Percentiles rank a stretch among this genome's conserved stretches.
Conservation (phyloP, 2,113 vertebrate species). For the Gambusia affinis region DNA sequence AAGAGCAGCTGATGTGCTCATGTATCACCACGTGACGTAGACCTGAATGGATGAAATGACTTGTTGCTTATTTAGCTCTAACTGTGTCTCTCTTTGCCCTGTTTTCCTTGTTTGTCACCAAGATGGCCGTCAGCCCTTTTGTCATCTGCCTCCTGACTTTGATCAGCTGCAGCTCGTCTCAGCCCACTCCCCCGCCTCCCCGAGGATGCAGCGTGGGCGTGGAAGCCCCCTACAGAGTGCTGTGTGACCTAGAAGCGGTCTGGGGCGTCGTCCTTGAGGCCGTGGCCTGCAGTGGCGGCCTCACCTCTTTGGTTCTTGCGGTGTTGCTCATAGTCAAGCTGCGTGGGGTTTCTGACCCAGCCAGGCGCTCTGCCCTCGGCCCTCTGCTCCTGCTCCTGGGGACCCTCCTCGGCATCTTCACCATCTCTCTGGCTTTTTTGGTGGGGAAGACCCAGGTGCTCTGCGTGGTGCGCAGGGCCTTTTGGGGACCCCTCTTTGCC, state of each 20-base stretch:
- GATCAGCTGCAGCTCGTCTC: conserved; percentile 82
- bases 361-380: conserved; percentile 87
- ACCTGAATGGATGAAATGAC: not conserved
- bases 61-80: conserved; percentile 8
- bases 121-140: conserved; percentile 74
- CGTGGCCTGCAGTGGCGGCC: conserved; percentile 86
- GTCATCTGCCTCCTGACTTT: conserved; percentile 85
- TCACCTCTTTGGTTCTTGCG: conserved; percentile 86
- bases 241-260: conserved; percentile 94
- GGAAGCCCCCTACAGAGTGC: conserved; percentile 86
- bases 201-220: conserved; percentile 90
- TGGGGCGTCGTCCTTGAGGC: conserved; percentile 97
- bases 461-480: conserved; percentile 88
- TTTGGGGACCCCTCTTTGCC: conserved; percentile 93
- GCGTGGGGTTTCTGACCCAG: conserved; percentile 87
- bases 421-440: conserved; percentile 91
- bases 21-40: not conserved
- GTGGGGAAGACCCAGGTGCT: conserved; percentile 89
- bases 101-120: conserved; percentile 46
- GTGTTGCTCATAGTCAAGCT: conserved; percentile 87
- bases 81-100: not conserved
- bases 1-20: not conserved
- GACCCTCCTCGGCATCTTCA: conserved; percentile 90
- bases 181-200: conserved; percentile 76
- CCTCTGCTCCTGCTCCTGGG: conserved; percentile 92